Conservation (phyloP, 2,888 invertebrate species). For the Xestia xanthographa region DNA sequence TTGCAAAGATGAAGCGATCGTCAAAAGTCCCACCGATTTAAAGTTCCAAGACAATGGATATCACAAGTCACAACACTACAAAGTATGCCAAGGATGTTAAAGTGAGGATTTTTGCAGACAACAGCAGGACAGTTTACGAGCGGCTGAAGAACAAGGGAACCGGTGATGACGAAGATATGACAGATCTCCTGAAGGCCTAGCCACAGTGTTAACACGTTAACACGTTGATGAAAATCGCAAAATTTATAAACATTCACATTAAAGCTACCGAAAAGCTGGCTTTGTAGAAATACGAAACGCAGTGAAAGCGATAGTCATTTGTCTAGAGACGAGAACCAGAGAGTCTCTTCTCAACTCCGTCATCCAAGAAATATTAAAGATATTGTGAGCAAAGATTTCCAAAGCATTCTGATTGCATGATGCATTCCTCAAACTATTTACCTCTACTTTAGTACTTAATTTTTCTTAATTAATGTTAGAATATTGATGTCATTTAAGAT, state of each 20-base stretch:
- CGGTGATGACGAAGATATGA: background rate
- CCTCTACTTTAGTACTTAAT: background rate
- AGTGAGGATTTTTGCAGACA: background rate
- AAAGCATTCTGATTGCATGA: constrained; percentile 7
- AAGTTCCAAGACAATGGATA: background rate
- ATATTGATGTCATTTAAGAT: background rate
- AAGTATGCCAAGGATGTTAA: background rate
- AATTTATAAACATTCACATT: background rate
- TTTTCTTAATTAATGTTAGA: too few relatives aligned
- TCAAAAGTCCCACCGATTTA: background rate
- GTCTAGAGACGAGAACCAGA: background rate
- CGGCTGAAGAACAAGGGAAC: background rate
- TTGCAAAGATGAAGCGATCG: background rate
- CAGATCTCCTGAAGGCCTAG: background rate
- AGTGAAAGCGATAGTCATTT: background rate
- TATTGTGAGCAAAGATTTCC: background rate
- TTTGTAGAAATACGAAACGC: background rate
- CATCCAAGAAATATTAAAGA: background rate
- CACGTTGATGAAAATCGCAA: background rate
- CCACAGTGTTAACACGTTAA: too few relatives aligned
- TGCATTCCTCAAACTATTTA: constrained; percentile 23
- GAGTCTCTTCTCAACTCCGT: background rate
- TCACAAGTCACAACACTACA: background rate
- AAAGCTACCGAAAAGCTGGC: background rate
- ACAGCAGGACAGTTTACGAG: background rate